phyloP scores from a whole-genome alignment of 1,140 invertebrate species.

The Ceratoteleas bidentatus region DNA sequence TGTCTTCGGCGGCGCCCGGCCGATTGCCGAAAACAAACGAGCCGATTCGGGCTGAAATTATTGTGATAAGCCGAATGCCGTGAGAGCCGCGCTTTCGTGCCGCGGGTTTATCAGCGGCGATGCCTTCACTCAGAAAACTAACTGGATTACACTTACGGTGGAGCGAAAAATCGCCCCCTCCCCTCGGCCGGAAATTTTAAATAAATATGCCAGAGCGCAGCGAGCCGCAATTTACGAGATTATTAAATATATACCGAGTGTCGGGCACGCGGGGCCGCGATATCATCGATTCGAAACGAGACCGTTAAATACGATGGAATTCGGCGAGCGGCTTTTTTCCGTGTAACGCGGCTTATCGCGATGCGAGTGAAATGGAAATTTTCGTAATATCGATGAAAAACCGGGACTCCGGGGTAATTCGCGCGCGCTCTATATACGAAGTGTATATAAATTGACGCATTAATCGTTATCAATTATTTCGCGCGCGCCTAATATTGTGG shows the following conservation, averaged over 20 bases:
- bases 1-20: no score
- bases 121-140: conserved; percentile 66
- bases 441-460: no score
- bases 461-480: no score
- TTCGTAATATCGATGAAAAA: no score
- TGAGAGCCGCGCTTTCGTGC: conserved; percentile 67
- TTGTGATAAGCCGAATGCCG: conserved; percentile 64
- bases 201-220: conserved; percentile 63
- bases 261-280: conserved; percentile 49
- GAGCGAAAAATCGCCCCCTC: background rate
- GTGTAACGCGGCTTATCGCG: no score
- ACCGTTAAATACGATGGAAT: background rate
- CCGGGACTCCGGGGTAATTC: no score
- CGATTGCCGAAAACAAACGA: no score
- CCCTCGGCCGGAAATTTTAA: conserved; percentile 58
- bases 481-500: no score
- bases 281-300: conserved; percentile 47
- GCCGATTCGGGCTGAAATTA: no score
- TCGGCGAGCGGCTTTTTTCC: no score
- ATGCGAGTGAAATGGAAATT: no score
- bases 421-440: no score
- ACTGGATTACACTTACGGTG: conserved; percentile 69
- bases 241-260: conserved; percentile 69
- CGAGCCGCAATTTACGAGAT: conserved; percentile 64
- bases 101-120: conserved; percentile 66